Percentiles rank a stretch among this genome's conserved stretches.
These are phyloP conservation scores for Cataglyphis livida DNA, from an alignment of 2,888 invertebrate species.

Conservation along the genomic window DNA sequence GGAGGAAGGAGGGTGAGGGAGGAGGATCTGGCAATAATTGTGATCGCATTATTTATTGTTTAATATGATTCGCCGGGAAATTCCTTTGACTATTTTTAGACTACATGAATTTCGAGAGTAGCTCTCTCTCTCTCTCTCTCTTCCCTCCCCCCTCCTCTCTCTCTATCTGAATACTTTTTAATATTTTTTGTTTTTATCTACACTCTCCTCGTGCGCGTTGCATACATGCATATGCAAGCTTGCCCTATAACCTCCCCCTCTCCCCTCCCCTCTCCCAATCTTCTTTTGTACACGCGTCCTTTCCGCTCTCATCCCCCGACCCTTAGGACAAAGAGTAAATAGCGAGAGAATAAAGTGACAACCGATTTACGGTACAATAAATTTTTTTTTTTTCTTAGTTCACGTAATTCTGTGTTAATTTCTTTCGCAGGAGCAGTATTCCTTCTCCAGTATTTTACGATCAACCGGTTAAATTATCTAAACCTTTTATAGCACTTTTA, in stretches of 20 bases:
- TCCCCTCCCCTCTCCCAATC: no score
- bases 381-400: conserved; percentile 41
- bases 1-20: no score
- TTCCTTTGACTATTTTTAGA: conserved; percentile 22
- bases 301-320: conserved; percentile 2
- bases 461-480: conserved; percentile 22
- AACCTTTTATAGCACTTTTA: not conserved
- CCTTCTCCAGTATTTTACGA: conserved; percentile 5
- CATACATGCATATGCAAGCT: not conserved
- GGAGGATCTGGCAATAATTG: conserved; percentile 10
- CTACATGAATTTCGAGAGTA: conserved; percentile 50
- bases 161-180: conserved; percentile 45
- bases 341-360: conserved; percentile 71
- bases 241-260: no score
- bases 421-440: not conserved
- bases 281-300: not conserved
- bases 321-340: conserved; percentile 74
- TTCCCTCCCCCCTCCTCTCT: no score
- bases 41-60: conserved; percentile 39
- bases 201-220: not conserved
- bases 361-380: conserved; percentile 47
- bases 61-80: not conserved
- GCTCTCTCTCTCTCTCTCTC: not conserved
- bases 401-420: conserved; percentile 24
- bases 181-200: conserved; percentile 36